Percentiles rank a stretch among this genome's conserved stretches.
These are phyloP conservation scores for Chloebia gouldiae DNA, from an alignment of 2,113 vertebrate species.

Conservation along the genomic window DNA sequence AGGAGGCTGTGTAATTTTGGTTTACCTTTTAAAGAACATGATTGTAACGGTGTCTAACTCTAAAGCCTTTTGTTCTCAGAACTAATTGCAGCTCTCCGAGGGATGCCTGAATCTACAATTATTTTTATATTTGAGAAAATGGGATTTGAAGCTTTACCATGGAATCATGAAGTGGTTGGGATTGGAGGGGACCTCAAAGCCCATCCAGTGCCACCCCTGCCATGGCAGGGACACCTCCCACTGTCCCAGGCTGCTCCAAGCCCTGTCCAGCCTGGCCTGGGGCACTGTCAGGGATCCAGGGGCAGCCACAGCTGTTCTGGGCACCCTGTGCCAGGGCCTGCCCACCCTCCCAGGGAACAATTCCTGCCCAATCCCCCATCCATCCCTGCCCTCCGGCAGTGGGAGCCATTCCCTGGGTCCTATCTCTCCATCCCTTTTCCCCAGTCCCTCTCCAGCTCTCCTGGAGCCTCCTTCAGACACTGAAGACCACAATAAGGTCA, in stretches of 20 bases:
- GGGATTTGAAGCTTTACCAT: background rate
- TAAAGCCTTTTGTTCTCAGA: background rate
- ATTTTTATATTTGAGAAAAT: background rate
- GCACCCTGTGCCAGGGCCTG: background rate
- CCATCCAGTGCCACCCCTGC: accelerated
- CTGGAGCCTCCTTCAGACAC: background rate
- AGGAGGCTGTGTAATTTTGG: background rate
- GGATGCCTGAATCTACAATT: background rate
- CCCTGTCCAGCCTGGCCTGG: background rate
- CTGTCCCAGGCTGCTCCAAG: background rate
- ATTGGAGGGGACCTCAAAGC: no score
- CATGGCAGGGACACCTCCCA: background rate
- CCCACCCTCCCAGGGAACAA: background rate
- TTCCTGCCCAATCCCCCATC: background rate
- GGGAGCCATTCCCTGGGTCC: background rate
- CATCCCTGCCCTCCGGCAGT: accelerated
- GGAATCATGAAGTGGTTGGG: background rate
- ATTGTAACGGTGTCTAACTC: background rate
- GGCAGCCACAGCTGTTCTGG: background rate
- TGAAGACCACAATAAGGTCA: background rate
- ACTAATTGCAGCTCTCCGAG: background rate
- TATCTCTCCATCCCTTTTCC: background rate
- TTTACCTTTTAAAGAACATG: background rate
- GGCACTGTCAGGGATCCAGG: background rate
- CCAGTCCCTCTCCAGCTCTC: background rate